Conservation (phyloP, 1,140 invertebrate genomes). For the Bombus waltoni region DNA sequence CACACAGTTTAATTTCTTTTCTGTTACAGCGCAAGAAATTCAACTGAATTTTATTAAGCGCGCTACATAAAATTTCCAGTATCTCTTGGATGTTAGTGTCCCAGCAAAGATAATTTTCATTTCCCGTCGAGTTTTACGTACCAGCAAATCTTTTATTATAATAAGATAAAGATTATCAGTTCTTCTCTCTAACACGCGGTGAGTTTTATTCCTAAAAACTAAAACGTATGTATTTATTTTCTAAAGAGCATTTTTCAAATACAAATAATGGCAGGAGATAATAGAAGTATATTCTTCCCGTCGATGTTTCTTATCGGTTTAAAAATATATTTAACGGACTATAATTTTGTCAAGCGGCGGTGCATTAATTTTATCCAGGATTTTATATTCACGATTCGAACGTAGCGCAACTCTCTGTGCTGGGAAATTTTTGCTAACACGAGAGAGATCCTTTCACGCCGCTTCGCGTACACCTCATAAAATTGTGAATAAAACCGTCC, state of each 20-base stretch:
- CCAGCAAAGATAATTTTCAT: background rate
- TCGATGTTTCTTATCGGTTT: background rate
- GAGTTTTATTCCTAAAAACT: too few species aligned
- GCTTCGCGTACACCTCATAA: slow-evolving; percentile 2
- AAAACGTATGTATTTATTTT: background rate
- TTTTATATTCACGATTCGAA: slow-evolving; percentile 6
- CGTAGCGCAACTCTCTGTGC: background rate
- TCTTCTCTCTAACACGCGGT: too few species aligned
- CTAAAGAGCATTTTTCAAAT: background rate
- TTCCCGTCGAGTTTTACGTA: background rate
- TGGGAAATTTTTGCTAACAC: background rate
- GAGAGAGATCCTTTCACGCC: background rate
- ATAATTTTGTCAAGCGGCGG: background rate
- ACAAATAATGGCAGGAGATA: background rate
- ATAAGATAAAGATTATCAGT: background rate
- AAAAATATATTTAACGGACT: background rate
- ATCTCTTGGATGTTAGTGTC: background rate
- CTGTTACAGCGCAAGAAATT: background rate
- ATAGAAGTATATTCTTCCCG: background rate
- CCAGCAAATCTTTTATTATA: background rate
- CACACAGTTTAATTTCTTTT: background rate
- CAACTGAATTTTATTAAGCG: background rate
- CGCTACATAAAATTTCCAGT: background rate
- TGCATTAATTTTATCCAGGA: background rate
- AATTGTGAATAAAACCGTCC: background rate